Evolutionary conservation across 2,888 invertebrate genomes (phyloP).

Genomic region (Cryptus armator): DNA sequence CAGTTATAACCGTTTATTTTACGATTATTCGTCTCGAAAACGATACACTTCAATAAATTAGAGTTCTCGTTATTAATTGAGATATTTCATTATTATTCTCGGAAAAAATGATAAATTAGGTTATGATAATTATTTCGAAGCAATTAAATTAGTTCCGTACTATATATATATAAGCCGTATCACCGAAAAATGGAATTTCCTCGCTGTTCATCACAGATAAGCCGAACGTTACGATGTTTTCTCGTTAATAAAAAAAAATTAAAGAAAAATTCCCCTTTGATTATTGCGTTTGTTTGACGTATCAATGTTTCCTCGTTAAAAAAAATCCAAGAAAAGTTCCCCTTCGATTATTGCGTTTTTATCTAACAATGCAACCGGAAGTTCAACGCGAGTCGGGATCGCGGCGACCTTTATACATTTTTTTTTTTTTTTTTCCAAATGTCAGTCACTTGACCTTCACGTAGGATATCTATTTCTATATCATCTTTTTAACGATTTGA

Average conservation of each 20-base stretch:
- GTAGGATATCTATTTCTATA: not conserved
- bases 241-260: not conserved
- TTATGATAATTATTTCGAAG: too few relatives aligned
- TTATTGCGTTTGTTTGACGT: too few relatives aligned
- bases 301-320: not conserved
- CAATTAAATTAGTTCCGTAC: too few relatives aligned
- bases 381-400: not conserved
- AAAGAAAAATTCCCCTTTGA: too few relatives aligned
- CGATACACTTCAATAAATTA: too few relatives aligned
- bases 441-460: not conserved
- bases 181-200: too few relatives aligned
- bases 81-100: too few relatives aligned
- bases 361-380: not conserved
- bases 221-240: not conserved
- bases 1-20: not conserved
- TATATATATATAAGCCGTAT: too few relatives aligned
- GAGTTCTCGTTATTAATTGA: too few relatives aligned
- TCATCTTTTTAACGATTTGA: not conserved
- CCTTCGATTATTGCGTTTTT: too few relatives aligned
- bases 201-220: too few relatives aligned
- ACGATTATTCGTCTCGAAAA: not conserved
- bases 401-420: not conserved
- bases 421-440: not conserved
- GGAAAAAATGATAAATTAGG: too few relatives aligned
- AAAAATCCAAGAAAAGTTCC: not conserved